Evolutionary conservation across 2,888 invertebrate genomes (phyloP), one percentile per base, ranked within the genome.

Genomic region (Aphrophora alni): DNA sequence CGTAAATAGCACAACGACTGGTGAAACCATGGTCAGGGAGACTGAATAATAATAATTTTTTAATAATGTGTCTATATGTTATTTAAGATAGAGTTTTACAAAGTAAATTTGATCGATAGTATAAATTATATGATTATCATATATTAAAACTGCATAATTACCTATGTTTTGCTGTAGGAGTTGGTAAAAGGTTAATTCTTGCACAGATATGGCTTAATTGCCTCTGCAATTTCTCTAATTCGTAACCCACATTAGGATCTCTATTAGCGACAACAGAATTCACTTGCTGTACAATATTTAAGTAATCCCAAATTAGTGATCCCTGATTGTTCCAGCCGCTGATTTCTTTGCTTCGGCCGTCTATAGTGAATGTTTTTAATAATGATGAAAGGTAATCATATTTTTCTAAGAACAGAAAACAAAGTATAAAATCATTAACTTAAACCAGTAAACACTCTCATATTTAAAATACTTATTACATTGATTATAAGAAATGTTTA

Each of bases 321-420:
- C 95, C 96, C 81, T 94, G 94, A 83, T 89, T 89, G 79, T 90
- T 88, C 96, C 96, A 96, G 83, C 93, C 93, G 26, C 70, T 51
- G 12, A 84, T 80, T 21, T 78, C 79, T 73, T 80, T 78, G 24
- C 38, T 72, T n/a, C 84, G 71, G n/a, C 77, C 77, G 25, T 81
- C 82, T 38, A 76, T 68, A 83, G 91, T 90, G 86, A 95, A 88
- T 83, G 92, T 91, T 44, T 89, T 90, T 80, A 96, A 86, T 38
- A 94, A 88, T 0, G 89, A 88, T 33, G 91, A 89, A 84, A 95
- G 88, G 83, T 93, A 93, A 1, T 91, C 90, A 80, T 93, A 90
- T 82, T 94, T 92, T 85, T 95, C 95, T 93, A 88, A 1, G 86
- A 85, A 10, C 33, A 44, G 44, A 44, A 44, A 44, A 33, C 89